A percentile compares a stretch with the other conserved stretches of the same genome.
Evolutionary conservation across 2,888 invertebrate species (phyloP).

Genomic region (Leptinotarsa rubiginosa): DNA sequence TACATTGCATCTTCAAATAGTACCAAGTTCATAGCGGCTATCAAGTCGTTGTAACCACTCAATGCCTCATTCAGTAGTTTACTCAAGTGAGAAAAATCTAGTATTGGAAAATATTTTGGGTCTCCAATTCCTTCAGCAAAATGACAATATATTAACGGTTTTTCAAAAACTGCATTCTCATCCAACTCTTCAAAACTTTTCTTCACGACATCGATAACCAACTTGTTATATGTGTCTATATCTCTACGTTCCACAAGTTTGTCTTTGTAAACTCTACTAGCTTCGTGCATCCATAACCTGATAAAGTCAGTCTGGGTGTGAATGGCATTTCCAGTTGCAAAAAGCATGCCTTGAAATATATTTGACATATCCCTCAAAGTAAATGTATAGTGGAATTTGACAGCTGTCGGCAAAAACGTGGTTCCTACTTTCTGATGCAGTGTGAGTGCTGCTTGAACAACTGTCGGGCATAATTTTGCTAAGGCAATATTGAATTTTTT

Average conservation of each 20-base stretch:
- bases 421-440: slow-evolving; percentile 81
- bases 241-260: slow-evolving; percentile 88
- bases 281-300: slow-evolving; percentile 91
- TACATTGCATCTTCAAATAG: slow-evolving; percentile 96
- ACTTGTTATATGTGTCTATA: slow-evolving; percentile 78
- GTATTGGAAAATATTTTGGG: slow-evolving; percentile 87
- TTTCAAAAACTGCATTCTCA: slow-evolving; percentile 77
- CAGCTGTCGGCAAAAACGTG: slow-evolving; percentile 90
- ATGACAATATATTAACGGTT: slow-evolving; percentile 91
- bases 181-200: slow-evolving; percentile 82
- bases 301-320: slow-evolving; percentile 78
- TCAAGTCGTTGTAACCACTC: slow-evolving; percentile 84
- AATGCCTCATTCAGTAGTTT: slow-evolving; percentile 84
- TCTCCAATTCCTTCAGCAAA: slow-evolving; percentile 93
- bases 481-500: slow-evolving; percentile 76
- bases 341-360: slow-evolving; percentile 92
- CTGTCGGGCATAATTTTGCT: slow-evolving; percentile 70
- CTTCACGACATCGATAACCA: slow-evolving; percentile 80
- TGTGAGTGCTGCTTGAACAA: slow-evolving; percentile 80
- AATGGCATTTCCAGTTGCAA: slow-evolving; percentile 78
- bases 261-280: slow-evolving; percentile 90
- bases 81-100: slow-evolving; percentile 77
- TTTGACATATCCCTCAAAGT: slow-evolving; percentile 93
- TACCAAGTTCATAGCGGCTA: slow-evolving; percentile 92
- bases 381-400: slow-evolving; percentile 95